Percentiles rank a stretch among this genome's conserved stretches.
phyloP scores from a whole-genome alignment of 2,888 invertebrate species.

The Calephelis perditalis region DNA sequence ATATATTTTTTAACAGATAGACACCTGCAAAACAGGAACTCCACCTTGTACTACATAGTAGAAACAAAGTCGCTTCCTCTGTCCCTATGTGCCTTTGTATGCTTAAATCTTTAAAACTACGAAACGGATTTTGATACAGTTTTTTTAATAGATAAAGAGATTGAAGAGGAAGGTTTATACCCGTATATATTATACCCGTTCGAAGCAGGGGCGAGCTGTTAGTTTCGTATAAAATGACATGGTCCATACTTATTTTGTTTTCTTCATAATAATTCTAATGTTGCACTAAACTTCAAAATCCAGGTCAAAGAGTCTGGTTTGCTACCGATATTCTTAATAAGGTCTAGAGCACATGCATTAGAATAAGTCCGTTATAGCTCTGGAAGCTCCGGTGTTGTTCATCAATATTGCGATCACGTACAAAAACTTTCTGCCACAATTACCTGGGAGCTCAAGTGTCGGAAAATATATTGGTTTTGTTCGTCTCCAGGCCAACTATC shows the following conservation, averaged over 20 bases:
- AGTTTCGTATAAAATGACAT: no score
- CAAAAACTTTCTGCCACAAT: conserved; percentile 76
- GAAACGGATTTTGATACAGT: no score
- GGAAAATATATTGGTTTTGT: conserved; percentile 76
- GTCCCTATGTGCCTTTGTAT: no score
- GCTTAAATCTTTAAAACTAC: no score
- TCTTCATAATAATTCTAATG: conserved; percentile 6
- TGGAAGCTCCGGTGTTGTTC: conserved; percentile 38
- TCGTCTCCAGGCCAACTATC: conserved; percentile 53
- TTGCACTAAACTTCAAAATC: background rate
- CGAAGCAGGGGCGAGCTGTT: no score
- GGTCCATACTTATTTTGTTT: conserved; percentile 2
- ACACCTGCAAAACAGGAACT: no score
- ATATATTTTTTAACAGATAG: no score
- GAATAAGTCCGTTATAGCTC: conserved; percentile 24
- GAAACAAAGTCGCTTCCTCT: no score
- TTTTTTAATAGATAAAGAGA: no score
- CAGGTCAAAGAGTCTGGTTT: background rate
- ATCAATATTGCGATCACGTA: conserved; percentile 71
- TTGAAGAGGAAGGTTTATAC: no score
- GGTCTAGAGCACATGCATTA: conserved; percentile 19
- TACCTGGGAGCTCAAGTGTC: conserved; percentile 77
- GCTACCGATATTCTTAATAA: conserved; percentile 13
- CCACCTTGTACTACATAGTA: no score
- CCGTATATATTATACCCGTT: no score